These are phyloP conservation scores for human DNA, from an alignment of 2,113 vertebrate genomes.

Conservation along the genomic window GRCh38 chr16:6313501-6314000, in stretches of 20 bases:
- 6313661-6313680: rapidly evolving
- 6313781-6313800: neutral
- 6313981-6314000: neutral
- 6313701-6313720: neutral
- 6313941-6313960: neutral
- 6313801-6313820: neutral
- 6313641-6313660: neutral
- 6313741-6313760: neutral
- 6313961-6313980: neutral
- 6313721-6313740: neutral
- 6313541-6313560: neutral
- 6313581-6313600: neutral
- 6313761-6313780: neutral
- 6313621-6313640: rapidly evolving
- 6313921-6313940: neutral
- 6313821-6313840: neutral
- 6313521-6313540: neutral
- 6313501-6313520: neutral
- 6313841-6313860: neutral
- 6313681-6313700: neutral
- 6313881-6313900: neutral
- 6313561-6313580: neutral
- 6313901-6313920: neutral
- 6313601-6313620: neutral
- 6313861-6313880: neutral